These are phyloP conservation scores for Noturus placidus DNA, from an alignment of 2,113 vertebrate genomes.

Conservation along the genomic window DNA sequence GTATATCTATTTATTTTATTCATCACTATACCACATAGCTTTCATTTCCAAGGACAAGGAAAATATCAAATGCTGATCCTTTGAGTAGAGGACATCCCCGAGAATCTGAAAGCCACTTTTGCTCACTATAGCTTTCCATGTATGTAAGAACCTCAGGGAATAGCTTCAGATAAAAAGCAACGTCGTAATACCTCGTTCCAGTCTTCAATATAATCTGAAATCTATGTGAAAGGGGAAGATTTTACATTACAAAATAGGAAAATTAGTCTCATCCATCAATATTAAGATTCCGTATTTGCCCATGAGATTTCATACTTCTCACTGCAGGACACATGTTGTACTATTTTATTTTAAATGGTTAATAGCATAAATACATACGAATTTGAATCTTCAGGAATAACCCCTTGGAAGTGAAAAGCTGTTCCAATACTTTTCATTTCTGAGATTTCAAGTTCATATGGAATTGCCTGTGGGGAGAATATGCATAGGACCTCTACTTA, in stretches of 20 bases:
- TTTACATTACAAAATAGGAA: background rate
- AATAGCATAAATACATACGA: background rate
- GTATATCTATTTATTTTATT: background rate
- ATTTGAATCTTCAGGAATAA: background rate
- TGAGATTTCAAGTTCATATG: background rate
- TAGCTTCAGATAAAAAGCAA: background rate
- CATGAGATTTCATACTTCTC: background rate
- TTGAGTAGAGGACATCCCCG: background rate
- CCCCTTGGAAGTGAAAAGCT: background rate
- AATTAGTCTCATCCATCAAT: background rate
- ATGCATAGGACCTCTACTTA: background rate
- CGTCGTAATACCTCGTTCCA: background rate
- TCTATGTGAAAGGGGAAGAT: background rate
- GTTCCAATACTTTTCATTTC: background rate
- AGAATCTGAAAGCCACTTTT: background rate
- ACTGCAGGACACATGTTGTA: background rate
- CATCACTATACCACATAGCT: background rate
- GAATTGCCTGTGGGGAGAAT: background rate
- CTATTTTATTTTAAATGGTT: background rate
- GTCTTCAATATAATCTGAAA: background rate
- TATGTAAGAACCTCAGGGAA: background rate
- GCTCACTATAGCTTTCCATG: background rate
- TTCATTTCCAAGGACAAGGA: background rate
- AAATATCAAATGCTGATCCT: conserved; percentile 4
- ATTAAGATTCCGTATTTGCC: background rate